Evolutionary conservation across 2,113 vertebrate genomes (phyloP).

Genomic region (Pangasianodon gigas): DNA sequence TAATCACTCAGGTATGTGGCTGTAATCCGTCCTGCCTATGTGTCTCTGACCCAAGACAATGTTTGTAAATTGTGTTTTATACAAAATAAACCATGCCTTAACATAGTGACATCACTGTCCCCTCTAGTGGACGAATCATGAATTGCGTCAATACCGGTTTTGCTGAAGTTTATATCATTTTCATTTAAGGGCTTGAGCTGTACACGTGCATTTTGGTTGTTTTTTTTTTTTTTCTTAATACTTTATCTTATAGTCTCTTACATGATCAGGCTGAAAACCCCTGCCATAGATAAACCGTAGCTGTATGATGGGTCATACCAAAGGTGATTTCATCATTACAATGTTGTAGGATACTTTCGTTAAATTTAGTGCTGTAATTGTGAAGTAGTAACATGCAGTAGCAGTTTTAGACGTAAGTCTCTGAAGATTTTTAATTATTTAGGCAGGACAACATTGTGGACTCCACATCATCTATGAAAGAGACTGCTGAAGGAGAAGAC

Average conservation of each 20-base stretch:
- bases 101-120: not conserved
- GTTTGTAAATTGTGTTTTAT: not conserved
- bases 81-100: not conserved
- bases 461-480: conserved; percentile 51
- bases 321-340: not conserved
- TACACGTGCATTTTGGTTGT: not conserved
- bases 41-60: not conserved
- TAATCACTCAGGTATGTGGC: not conserved
- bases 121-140: not conserved
- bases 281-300: not conserved
- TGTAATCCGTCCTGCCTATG: too few relatives aligned
- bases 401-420: not conserved
- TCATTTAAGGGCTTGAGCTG: too few relatives aligned
- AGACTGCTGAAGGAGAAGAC: conserved; percentile 43
- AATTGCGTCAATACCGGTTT: not conserved
- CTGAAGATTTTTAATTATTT: not conserved
- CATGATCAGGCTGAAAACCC: too few relatives aligned
- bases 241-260: too few relatives aligned
- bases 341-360: not conserved
- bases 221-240: too few relatives aligned
- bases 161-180: too few relatives aligned
- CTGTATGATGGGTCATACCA: not conserved
- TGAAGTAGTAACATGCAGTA: not conserved
- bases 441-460: conserved; percentile 57
- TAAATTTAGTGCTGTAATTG: not conserved